Base-by-base conservation (phyloP, 2,113 vertebrate species). In the Rallus limicola region DNA sequence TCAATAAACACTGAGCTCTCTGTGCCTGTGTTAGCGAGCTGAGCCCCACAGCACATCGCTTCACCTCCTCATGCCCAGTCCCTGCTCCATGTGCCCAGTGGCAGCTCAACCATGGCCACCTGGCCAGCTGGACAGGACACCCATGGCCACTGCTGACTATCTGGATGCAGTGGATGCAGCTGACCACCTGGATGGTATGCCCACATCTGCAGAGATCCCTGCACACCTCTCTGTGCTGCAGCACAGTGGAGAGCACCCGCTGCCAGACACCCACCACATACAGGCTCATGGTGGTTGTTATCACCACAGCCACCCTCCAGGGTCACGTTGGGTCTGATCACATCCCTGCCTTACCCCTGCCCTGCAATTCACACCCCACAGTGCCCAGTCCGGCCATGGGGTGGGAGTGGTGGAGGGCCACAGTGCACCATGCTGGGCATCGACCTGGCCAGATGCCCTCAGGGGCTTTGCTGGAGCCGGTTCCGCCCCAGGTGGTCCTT, bases 1-100 rank as follows among this genome's bases (percentile, higher is more conserved):
- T 46, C 16, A 85, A 82, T 90, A 85, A 95, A 94, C 53, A 26
- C 52, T 28, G 81, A 83, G 92, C 76, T 82, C 63, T 26, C 67
- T 33, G 12, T 14, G 72, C 44, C 83, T 44, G 65, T 3, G 0
- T 34, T 44, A 33, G 23, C 1, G 3, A 86, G 46, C 71, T 5
- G 48, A 60, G 84, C 34, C 67, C 77, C 24, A 10, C 36, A 13
- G n/a, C 2, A 1, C 1, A 0, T 48, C 29, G 69, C 31, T 46
- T 31, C 10, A 0, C 38, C 24, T 55, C 20, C 21, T 28, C 1
- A 0, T 0, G 0, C n/a, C 20, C 31, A 33, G 15, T 46, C 53
- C 50, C 59, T 65, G 69, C 2, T 9, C 24, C 26, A 1, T 1
- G 0, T 48, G 56, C 62, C 52, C 36, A 6, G 28, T 3, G 24